These are phyloP conservation scores for Tetragonisca angustula DNA, from an alignment of 2,888 invertebrate genomes.

Conservation along the genomic window DNA sequence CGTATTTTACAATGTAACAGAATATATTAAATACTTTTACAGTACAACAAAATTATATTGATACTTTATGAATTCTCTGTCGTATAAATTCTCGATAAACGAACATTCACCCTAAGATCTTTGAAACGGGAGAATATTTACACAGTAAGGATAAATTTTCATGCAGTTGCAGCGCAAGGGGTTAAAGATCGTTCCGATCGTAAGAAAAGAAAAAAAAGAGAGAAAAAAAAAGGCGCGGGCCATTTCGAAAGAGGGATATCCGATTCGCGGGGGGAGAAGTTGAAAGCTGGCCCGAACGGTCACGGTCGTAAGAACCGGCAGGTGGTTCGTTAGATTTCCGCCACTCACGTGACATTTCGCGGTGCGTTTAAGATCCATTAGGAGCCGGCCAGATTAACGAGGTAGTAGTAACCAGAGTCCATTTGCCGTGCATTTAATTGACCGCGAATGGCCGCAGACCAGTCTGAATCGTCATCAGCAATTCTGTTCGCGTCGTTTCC, in stretches of 20 bases:
- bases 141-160: too few relatives aligned
- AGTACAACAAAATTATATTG: too few relatives aligned
- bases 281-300: slow-evolving; percentile 8
- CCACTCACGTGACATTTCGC: slow-evolving; percentile 46
- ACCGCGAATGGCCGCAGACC: slow-evolving; percentile 50
- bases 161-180: too few relatives aligned
- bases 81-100: too few relatives aligned
- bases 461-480: slow-evolving; percentile 59
- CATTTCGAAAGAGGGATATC: background rate
- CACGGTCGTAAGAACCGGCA: slow-evolving; percentile 35
- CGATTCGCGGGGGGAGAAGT: background rate
- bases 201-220: background rate
- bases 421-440: slow-evolving; percentile 62
- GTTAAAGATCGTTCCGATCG: too few relatives aligned
- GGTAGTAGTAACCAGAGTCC: slow-evolving; percentile 54
- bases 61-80: too few relatives aligned
- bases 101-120: too few relatives aligned
- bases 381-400: slow-evolving; percentile 61
- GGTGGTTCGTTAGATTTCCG: slow-evolving; percentile 34
- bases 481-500: slow-evolving; percentile 29
- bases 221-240: background rate
- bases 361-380: slow-evolving; percentile 64
- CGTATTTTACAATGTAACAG: too few relatives aligned
- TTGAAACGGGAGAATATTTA: too few relatives aligned
- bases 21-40: too few relatives aligned